These are phyloP conservation scores for Marasmarcha lunaedactyla DNA, from an alignment of 2,888 invertebrate genomes.

Conservation along the genomic window DNA sequence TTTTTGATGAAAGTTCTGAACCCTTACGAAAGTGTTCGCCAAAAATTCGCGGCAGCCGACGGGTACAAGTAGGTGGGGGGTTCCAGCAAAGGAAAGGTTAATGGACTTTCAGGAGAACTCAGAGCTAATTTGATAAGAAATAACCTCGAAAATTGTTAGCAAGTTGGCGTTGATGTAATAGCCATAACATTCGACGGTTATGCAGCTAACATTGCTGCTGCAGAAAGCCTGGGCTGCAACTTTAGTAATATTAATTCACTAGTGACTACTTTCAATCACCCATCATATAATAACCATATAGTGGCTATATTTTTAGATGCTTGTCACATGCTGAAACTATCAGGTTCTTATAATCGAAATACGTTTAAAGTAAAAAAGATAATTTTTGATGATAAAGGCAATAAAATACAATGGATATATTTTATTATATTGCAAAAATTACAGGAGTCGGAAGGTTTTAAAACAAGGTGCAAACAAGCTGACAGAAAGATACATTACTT, in stretches of 20 bases:
- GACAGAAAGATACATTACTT: constrained; percentile 7
- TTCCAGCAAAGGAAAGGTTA: no score
- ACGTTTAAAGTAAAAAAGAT: constrained; percentile 15
- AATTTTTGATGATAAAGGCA: constrained; percentile 10
- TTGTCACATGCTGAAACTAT: constrained; percentile 17
- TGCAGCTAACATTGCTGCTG: constrained; percentile 15
- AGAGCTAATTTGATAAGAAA: constrained; percentile 18
- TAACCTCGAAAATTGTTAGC: constrained; percentile 19
- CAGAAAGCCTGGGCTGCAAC: constrained; percentile 17
- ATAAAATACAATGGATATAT: constrained; percentile 14
- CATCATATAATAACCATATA: constrained; percentile 14
- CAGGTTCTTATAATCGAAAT: no score
- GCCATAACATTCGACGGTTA: constrained; percentile 19
- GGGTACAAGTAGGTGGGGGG: no score
- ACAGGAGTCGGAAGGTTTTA: no score
- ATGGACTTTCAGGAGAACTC: constrained; percentile 18
- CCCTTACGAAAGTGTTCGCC: no score
- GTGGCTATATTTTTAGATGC: constrained; percentile 17
- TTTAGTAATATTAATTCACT: constrained; percentile 10
- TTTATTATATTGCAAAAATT: no score
- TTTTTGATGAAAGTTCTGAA: no score
- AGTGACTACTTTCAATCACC: constrained; percentile 17
- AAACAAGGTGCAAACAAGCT: constrained; percentile 15
- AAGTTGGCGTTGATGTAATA: constrained; percentile 15
- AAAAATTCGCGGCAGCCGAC: no score